Conservation (phyloP, 2,888 invertebrate genomes). For the Phlogophora meticulosa region DNA sequence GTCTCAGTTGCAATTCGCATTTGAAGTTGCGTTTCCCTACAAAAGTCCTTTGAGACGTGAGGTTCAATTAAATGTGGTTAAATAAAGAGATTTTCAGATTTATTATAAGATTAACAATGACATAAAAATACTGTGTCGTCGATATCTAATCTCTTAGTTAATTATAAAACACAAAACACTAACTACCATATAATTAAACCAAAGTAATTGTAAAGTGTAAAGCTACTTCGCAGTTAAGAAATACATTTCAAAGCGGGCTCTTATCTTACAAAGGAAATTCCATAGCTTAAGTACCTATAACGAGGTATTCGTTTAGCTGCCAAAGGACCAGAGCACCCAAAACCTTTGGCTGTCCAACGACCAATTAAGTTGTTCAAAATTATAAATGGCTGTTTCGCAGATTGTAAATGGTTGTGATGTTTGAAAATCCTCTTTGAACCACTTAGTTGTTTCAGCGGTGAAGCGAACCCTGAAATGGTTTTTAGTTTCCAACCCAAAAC, state of each 20-base stretch:
- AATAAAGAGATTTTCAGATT: not conserved
- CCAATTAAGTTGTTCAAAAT: conserved; percentile 46
- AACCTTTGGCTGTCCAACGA: conserved; percentile 44
- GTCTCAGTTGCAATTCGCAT: not conserved
- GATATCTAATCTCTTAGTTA: conserved; percentile 21
- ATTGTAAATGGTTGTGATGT: conserved; percentile 23
- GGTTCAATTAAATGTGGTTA: not conserved
- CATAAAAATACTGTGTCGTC: conserved; percentile 11
- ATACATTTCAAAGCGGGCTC: conserved; percentile 42
- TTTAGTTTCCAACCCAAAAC: conserved; percentile 8
- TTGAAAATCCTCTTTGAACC: conserved; percentile 29
- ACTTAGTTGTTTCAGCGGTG: conserved; percentile 33
- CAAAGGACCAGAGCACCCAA: conserved; percentile 42
- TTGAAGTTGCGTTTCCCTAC: not conserved
- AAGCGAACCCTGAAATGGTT: conserved; percentile 11
- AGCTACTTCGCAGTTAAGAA: conserved; percentile 48
- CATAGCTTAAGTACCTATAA: conserved; percentile 59
- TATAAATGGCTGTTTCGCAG: conserved; percentile 29
- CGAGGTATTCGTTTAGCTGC: conserved; percentile 61
- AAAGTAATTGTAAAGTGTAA: conserved; percentile 50
- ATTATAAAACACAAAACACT: conserved; percentile 47
- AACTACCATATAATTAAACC: conserved; percentile 48
- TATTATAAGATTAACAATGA: not conserved
- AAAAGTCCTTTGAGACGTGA: not conserved
- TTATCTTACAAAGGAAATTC: conserved; percentile 68